Percentiles rank a stretch among this genome's conserved stretches.
Evolutionary conservation across 92 coral and sea anemone genomes (phyloP).

Genomic region (Parazoanthus darwini): DNA sequence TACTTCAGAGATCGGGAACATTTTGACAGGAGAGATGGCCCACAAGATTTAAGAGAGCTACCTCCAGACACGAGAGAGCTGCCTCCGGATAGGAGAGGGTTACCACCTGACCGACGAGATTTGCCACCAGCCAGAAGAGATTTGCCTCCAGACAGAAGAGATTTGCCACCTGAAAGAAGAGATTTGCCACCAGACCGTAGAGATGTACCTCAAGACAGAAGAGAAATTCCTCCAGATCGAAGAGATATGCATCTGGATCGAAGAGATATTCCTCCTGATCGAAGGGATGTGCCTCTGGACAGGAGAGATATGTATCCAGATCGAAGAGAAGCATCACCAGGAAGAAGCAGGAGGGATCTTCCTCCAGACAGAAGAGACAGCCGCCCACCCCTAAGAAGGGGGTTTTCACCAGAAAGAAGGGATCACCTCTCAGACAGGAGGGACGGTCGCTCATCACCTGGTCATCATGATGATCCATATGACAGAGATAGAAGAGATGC

Average conservation of each 20-base stretch:
- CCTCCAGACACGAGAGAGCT: constrained; percentile 37
- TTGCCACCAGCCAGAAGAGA: constrained; percentile 11
- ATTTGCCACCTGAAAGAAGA: constrained; percentile 19
- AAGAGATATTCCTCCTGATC: background rate
- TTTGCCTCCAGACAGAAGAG: constrained; percentile 25
- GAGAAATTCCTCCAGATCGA: constrained; percentile 14
- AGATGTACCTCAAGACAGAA: constrained; percentile 6
- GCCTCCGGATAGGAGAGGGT: constrained; percentile 10
- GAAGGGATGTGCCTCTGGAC: constrained; percentile 3
- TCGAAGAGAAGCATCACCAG: background rate
- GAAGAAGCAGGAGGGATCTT: background rate
- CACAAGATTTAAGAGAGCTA: constrained; percentile 7
- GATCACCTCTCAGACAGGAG: constrained; percentile 25
- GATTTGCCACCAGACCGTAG: constrained; percentile 22
- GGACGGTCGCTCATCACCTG: constrained; percentile 17
- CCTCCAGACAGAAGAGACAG: constrained; percentile 32
- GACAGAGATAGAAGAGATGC: constrained; percentile 58
- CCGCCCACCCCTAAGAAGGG: constrained; percentile 40
- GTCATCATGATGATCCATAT: constrained; percentile 26
- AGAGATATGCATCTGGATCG: constrained; percentile 7
- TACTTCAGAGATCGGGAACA: constrained; percentile 66
- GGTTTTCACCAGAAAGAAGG: constrained; percentile 36
- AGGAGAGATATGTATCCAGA: constrained; percentile 2
- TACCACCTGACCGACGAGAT: background rate
- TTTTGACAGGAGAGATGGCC: constrained; percentile 63